These are phyloP conservation scores for Porites evermanni DNA, from an alignment of 92 coral and sea anemone genomes.

Conservation along the genomic window DNA sequence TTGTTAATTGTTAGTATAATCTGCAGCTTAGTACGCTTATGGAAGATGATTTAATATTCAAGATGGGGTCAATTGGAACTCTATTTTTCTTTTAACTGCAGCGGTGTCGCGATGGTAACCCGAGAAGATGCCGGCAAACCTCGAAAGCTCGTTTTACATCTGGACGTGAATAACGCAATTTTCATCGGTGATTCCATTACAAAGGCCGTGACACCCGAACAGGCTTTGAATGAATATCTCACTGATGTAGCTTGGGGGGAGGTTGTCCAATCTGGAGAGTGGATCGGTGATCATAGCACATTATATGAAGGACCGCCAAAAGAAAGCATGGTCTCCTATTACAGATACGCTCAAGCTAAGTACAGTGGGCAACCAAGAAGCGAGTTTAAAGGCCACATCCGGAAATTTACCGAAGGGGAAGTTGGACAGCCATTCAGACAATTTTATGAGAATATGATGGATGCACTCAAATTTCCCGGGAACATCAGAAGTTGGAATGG, in stretches of 20 bases:
- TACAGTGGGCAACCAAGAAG: constrained; percentile 62
- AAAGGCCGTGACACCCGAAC: constrained; percentile 67
- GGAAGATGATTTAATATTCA: not conserved
- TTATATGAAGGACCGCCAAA: constrained; percentile 50
- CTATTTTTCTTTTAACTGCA: not conserved
- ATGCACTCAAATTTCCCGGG: constrained; percentile 30
- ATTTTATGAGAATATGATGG: constrained; percentile 68
- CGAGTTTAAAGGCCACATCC: constrained; percentile 63
- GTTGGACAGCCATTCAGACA: constrained; percentile 61
- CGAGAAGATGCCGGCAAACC: not conserved
- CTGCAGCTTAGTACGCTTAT: not conserved
- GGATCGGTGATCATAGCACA: constrained; percentile 56
- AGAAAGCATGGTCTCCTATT: constrained; percentile 52
- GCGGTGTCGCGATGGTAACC: not conserved
- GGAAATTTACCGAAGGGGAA: constrained; percentile 71
- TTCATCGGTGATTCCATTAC: constrained; percentile 84
- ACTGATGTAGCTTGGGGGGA: constrained; percentile 78
- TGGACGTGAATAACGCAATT: constrained; percentile 88
- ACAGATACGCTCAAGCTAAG: constrained; percentile 66
- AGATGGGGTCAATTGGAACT: not conserved
- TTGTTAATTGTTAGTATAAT: too few species aligned
- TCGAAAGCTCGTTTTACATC: constrained; percentile 80
- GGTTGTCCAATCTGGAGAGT: constrained; percentile 51
- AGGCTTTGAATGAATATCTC: constrained; percentile 77
- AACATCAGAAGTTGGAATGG: constrained; percentile 2